These are phyloP conservation scores for Piprites chloris DNA, from an alignment of 2,113 vertebrate genomes.

Conservation along the genomic window DNA sequence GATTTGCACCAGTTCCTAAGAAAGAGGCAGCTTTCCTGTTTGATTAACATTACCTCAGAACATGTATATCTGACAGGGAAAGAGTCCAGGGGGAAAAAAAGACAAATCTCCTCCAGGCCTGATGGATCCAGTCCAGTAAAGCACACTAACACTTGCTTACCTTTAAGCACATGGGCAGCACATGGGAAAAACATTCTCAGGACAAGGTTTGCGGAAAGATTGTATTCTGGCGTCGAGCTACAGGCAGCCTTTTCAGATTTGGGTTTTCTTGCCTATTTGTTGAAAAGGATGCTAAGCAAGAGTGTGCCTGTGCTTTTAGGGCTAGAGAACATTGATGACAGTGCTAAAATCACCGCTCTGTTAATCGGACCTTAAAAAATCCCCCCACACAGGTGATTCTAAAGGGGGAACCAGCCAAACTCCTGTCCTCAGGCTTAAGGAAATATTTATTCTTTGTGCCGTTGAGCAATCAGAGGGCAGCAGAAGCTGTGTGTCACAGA, in stretches of 20 bases:
- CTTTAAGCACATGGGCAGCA: not conserved
- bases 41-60: not conserved
- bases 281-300: not conserved
- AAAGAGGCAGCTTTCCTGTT: not conserved
- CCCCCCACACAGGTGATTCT: not conserved
- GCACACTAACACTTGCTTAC: not conserved
- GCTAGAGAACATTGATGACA: not conserved
- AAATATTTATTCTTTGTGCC: conserved; percentile 39
- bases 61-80: not conserved
- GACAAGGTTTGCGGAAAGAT: not conserved
- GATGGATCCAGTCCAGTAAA: not conserved
- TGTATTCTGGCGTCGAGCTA: not conserved
- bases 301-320: not conserved
- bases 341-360: not conserved
- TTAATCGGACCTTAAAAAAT: not conserved
- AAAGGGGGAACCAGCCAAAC: conserved; percentile 2
- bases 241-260: not conserved
- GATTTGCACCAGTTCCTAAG: not conserved
- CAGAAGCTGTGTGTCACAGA: conserved; percentile 54
- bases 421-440: conserved; percentile 8
- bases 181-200: not conserved
- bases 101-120: not conserved
- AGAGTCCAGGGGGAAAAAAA: not conserved
- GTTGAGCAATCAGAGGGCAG: conserved; percentile 19
- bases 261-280: not conserved